Percentiles rank a stretch among this genome's conserved stretches.
phyloP scores from a whole-genome alignment of 2,888 invertebrate species.

The Anodontia alba region DNA sequence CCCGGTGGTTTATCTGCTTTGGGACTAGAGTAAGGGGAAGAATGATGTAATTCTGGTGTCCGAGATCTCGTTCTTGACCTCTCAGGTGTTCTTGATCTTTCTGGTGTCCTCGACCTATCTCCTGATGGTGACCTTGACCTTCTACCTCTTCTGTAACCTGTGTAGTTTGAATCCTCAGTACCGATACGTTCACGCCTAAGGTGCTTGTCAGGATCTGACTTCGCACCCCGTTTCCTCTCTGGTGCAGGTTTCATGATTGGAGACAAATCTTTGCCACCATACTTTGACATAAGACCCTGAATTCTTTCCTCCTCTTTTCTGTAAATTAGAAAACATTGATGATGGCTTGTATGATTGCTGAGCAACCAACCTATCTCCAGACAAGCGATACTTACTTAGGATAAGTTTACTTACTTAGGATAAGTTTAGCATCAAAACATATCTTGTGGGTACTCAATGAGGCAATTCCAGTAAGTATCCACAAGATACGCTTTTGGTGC shows the following conservation, averaged over 20 bases:
- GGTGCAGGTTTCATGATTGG: constrained; percentile 29
- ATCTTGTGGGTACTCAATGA: no score
- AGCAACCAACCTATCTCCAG: no score
- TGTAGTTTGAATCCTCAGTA: constrained; percentile 44
- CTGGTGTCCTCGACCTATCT: constrained; percentile 44
- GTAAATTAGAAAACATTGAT: background rate
- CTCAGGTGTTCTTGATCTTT: constrained; percentile 42
- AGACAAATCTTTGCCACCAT: constrained; percentile 24
- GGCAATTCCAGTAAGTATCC: no score
- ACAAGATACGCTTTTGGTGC: no score
- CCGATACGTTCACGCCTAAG: constrained; percentile 36
- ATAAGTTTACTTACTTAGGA: no score
- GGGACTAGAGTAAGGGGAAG: constrained; percentile 38
- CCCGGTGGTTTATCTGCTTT: constrained; percentile 28
- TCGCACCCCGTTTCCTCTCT: constrained; percentile 29
- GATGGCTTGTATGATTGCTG: no score
- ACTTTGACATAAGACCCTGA: constrained; percentile 33
- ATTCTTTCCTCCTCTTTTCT: constrained; percentile 56
- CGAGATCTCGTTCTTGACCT: constrained; percentile 41
- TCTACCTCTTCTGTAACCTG: constrained; percentile 46
- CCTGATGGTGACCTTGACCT: constrained; percentile 47
- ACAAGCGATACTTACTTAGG: no score
- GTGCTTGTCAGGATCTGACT: constrained; percentile 42
- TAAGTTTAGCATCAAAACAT: no score
- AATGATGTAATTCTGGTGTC: constrained; percentile 41